These are phyloP conservation scores for Cyclopterus lumpus DNA, from an alignment of 2,797 vertebrate genomes.

Conservation along the genomic window DNA sequence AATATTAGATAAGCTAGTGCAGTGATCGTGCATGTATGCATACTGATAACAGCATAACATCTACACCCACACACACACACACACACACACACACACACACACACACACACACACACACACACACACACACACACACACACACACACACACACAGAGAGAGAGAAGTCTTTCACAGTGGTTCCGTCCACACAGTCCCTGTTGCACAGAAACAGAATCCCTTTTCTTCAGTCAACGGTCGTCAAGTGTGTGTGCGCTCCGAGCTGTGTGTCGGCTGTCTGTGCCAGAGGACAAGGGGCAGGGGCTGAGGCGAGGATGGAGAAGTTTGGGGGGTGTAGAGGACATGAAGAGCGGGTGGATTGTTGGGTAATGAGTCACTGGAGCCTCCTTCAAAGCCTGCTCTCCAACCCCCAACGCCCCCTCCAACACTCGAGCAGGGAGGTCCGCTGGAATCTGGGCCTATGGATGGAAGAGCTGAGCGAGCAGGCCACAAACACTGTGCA, in stretches of 20 bases:
- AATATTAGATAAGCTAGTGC: slow-evolving; percentile 20
- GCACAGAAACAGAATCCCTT: slow-evolving; percentile 71
- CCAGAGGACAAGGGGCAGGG: slow-evolving; percentile 59
- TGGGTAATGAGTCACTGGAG: slow-evolving; percentile 82
- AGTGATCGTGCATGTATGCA: slow-evolving; percentile 7
- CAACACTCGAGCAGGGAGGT: slow-evolving; percentile 69
- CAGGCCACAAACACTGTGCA: slow-evolving; percentile 38
- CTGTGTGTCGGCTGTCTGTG: slow-evolving; percentile 39
- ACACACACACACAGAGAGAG: slow-evolving; percentile 41
- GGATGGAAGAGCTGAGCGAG: slow-evolving; percentile 73
- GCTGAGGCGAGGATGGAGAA: slow-evolving; percentile 61
- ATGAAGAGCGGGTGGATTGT: slow-evolving; percentile 64
- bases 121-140: slow-evolving; percentile 24
- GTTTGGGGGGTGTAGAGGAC: slow-evolving; percentile 63
- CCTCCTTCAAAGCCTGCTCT: slow-evolving; percentile 76
- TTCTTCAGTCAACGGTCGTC: slow-evolving; percentile 55
- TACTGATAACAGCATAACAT: background rate
- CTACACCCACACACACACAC: slow-evolving; percentile 10
- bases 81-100: slow-evolving; percentile 45
- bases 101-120: slow-evolving; percentile 17
- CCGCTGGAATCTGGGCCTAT: slow-evolving; percentile 64
- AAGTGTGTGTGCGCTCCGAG: background rate
- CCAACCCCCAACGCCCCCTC: slow-evolving; percentile 48
- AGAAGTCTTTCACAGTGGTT: slow-evolving; percentile 60
- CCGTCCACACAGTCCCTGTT: slow-evolving; percentile 36